These are phyloP conservation scores for Miniopterus natalensis DNA, from an alignment of 2,113 vertebrate species.

Conservation along the genomic window DNA sequence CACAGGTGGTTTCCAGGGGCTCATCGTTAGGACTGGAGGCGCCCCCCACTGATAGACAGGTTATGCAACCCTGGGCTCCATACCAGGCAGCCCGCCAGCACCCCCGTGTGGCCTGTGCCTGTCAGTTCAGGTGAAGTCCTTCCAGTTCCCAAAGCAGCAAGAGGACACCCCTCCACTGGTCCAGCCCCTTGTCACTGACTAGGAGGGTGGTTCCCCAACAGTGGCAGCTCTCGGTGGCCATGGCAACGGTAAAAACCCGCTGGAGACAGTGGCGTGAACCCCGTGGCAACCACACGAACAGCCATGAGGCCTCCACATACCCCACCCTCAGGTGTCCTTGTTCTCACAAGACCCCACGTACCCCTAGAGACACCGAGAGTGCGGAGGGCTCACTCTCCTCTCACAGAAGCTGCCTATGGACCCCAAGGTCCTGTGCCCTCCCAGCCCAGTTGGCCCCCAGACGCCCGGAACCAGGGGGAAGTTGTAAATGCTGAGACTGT, in stretches of 20 bases:
- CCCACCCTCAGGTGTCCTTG: background rate
- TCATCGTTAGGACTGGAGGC: background rate
- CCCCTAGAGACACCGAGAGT: background rate
- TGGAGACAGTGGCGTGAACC: background rate
- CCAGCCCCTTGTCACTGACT: background rate
- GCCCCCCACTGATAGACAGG: background rate
- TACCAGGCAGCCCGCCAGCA: background rate
- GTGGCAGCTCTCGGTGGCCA: background rate
- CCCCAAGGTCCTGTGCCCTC: background rate
- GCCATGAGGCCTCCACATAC: background rate
- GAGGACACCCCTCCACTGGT: background rate
- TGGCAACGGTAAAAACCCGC: no score
- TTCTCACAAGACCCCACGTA: background rate
- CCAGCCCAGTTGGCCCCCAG: background rate
- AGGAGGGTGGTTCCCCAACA: background rate
- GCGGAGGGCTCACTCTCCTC: background rate
- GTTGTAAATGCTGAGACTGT: background rate
- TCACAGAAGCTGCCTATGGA: background rate
- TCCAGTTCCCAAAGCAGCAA: background rate
- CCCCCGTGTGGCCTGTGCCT: constrained; percentile 19
- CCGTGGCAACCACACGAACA: background rate
- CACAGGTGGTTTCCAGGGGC: background rate
- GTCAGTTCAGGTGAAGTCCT: background rate
- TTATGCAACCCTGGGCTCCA: background rate
- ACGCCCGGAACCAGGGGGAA: background rate